These are phyloP conservation scores for Ophiodon elongatus DNA, from an alignment of 2,113 vertebrate genomes.

Conservation along the genomic window DNA sequence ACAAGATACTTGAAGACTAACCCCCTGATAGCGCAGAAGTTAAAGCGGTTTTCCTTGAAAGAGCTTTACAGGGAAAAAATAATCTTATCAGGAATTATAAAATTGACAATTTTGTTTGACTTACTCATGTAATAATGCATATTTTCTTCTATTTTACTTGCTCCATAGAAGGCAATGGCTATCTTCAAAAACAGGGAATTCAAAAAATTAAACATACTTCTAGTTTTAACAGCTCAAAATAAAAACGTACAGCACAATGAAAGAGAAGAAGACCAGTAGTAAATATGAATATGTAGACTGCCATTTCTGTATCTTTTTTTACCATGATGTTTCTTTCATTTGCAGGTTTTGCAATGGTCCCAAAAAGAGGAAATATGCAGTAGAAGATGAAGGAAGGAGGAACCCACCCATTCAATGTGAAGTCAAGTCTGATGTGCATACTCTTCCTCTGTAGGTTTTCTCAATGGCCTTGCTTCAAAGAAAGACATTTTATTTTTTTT, in stretches of 20 bases:
- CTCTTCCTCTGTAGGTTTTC: conserved; percentile 22
- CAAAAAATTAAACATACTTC: background rate
- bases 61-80: background rate
- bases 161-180: background rate
- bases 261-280: background rate
- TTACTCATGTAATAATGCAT: background rate
- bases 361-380: conserved; percentile 50
- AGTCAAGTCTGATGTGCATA: conserved; percentile 38
- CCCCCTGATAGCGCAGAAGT: too few relatives aligned
- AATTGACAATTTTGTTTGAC: background rate
- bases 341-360: conserved; percentile 62
- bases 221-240: background rate
- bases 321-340: background rate
- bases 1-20: background rate
- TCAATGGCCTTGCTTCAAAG: background rate
- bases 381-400: conserved; percentile 40
- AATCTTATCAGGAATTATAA: too few relatives aligned
- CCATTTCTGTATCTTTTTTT: background rate
- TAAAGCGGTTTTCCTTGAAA: background rate
- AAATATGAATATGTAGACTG: background rate
- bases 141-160: background rate
- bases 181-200: too few relatives aligned
- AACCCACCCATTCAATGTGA: conserved; percentile 21
- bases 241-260: background rate
- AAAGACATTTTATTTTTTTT: background rate